Conservation (phyloP, 2,888 invertebrate species). For the Gymnosoma rotundatum region DNA sequence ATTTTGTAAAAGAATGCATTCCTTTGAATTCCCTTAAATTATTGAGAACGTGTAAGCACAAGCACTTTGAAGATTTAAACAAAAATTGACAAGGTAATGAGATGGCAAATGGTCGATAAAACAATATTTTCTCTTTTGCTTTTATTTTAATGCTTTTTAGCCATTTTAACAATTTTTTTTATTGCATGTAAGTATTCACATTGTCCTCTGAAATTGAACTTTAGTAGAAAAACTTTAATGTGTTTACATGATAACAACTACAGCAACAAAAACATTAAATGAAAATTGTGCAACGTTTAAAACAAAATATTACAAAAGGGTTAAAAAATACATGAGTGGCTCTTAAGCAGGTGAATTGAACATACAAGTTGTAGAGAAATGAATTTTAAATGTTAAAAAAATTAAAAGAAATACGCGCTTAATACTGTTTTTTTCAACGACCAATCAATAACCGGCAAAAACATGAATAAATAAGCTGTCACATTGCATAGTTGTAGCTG, state of each 20-base stretch:
- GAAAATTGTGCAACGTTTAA: constrained; percentile 23
- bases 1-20: neutral
- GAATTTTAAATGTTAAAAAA: constrained; percentile 48
- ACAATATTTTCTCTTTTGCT: constrained; percentile 55
- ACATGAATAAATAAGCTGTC: constrained; percentile 53
- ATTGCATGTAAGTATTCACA: constrained; percentile 13
- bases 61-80: constrained; percentile 55
- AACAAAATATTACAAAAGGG: constrained; percentile 21
- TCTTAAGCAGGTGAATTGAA: constrained; percentile 55
- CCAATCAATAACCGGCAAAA: constrained; percentile 40
- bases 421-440: constrained; percentile 25
- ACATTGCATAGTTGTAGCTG: constrained; percentile 23
- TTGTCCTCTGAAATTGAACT: constrained; percentile 26
- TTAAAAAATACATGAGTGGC: constrained; percentile 56
- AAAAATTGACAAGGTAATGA: constrained; percentile 75
- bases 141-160: constrained; percentile 41
- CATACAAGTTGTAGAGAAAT: constrained; percentile 24
- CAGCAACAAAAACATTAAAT: constrained; percentile 26
- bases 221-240: constrained; percentile 53
- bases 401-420: constrained; percentile 23
- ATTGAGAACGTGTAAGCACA: constrained; percentile 8
- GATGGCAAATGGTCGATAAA: constrained; percentile 79
- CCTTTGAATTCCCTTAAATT: constrained; percentile 9
- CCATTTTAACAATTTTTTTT: constrained; percentile 29
- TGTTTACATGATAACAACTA: constrained; percentile 63